Conservation (phyloP, 2,888 invertebrate species). For the Ochropleura plecta region DNA sequence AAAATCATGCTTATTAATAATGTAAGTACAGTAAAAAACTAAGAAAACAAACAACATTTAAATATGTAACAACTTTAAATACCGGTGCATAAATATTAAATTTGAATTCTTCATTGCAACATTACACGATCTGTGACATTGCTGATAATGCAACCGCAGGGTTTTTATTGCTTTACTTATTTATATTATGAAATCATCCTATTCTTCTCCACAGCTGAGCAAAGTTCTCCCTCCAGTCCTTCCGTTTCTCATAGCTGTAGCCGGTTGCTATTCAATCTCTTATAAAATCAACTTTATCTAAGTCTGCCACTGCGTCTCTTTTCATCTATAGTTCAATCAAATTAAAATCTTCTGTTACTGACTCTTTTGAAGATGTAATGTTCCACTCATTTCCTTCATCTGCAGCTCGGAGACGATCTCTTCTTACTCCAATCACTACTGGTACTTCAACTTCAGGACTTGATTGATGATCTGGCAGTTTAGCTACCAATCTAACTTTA, state of each 20-base stretch:
- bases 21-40: neutral
- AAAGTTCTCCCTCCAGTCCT: neutral
- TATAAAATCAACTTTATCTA: neutral
- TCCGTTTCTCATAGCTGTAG: neutral
- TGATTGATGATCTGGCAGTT: conserved; percentile 65
- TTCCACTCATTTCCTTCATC: neutral
- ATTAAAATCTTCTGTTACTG: conserved; percentile 5
- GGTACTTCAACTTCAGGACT: conserved; percentile 64
- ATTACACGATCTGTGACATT: neutral
- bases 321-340: conserved; percentile 12
- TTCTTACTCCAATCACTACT: conserved; percentile 65
- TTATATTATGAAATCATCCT: neutral
- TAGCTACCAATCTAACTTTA: conserved; percentile 60
- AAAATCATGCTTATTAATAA: neutral
- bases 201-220: no score
- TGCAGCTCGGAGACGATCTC: neutral
- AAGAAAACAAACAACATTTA: neutral
- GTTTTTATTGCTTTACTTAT: neutral
- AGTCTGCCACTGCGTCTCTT: neutral
- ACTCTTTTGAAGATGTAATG: neutral
- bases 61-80: neutral
- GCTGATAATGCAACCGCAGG: neutral
- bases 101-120: neutral
- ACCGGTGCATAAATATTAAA: neutral
- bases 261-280: neutral